Conservation (phyloP, 2,797 vertebrate species). For the Prionace glauca region DNA sequence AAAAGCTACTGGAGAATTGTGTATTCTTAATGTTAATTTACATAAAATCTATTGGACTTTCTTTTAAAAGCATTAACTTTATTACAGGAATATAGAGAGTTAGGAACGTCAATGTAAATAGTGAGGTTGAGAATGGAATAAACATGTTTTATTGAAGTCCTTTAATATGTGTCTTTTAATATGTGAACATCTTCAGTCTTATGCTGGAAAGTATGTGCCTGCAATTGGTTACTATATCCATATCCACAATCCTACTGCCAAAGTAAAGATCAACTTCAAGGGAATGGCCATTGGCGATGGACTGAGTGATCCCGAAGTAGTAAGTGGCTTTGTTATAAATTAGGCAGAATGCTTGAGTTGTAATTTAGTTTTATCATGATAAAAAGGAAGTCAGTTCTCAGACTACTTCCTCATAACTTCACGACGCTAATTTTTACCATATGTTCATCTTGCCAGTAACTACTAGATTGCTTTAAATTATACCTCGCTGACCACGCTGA, state of each 20-base stretch:
- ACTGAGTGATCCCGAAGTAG: slow-evolving; percentile 75
- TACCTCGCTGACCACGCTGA: slow-evolving; percentile 10
- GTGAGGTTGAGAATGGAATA: neutral
- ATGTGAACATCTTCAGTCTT: slow-evolving; percentile 53
- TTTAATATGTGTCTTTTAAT: slow-evolving; percentile 3
- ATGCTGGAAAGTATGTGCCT: slow-evolving; percentile 74
- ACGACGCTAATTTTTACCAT: slow-evolving; percentile 44
- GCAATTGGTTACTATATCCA: slow-evolving; percentile 72
- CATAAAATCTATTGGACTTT: neutral
- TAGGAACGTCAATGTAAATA: neutral
- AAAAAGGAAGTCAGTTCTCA: slow-evolving; percentile 42
- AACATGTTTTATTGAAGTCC: neutral
- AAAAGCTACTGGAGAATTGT: neutral
- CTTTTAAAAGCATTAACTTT: slow-evolving; percentile 1
- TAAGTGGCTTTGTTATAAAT: slow-evolving; percentile 47
- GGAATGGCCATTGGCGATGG: slow-evolving; percentile 69
- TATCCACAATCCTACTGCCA: slow-evolving; percentile 60
- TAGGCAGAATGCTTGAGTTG: slow-evolving; percentile 43
- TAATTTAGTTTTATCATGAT: slow-evolving; percentile 41
- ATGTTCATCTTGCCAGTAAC: slow-evolving; percentile 41
- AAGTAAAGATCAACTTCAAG: slow-evolving; percentile 70
- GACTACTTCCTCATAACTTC: slow-evolving; percentile 44
- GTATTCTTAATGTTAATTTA: neutral
- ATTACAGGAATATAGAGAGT: neutral
- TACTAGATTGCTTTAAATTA: slow-evolving; percentile 28